Conservation (phyloP, 2,888 invertebrate genomes). For the Phortica okadai region DNA sequence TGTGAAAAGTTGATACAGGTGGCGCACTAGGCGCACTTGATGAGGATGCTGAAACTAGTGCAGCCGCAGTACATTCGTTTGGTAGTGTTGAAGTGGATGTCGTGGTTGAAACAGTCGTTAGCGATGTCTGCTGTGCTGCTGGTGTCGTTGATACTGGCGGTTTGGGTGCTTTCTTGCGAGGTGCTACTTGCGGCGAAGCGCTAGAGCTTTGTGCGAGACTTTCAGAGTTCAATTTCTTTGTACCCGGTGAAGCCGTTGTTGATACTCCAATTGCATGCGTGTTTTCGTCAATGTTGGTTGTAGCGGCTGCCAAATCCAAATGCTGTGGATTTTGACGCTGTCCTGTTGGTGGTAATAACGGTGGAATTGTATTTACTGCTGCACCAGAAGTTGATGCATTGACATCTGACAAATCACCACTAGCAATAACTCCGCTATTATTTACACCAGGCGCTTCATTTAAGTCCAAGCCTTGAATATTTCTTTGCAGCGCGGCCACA, state of each 20-base stretch:
- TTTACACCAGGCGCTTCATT: conserved; percentile 33
- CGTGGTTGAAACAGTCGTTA: conserved; percentile 9
- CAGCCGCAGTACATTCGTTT: neutral
- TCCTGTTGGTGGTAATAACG: conserved; percentile 40
- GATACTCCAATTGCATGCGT: conserved; percentile 31
- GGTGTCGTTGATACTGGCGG: conserved; percentile 52
- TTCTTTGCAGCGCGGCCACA: conserved; percentile 50
- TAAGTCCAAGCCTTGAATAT: conserved; percentile 58
- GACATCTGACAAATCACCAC: neutral
- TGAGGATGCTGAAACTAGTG: conserved; percentile 30
- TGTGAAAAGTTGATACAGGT: conserved; percentile 34
- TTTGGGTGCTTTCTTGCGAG: conserved; percentile 67
- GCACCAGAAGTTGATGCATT: conserved; percentile 35
- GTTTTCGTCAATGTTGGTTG: conserved; percentile 5
- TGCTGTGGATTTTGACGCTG: conserved; percentile 42
- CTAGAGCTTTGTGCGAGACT: conserved; percentile 39
- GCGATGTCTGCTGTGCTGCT: conserved; percentile 31
- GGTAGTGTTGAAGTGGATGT: conserved; percentile 65
- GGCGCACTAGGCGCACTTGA: conserved; percentile 31
- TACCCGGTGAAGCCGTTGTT: conserved; percentile 53
- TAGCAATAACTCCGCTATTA: conserved; percentile 14
- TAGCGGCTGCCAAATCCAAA: neutral
- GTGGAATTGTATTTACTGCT: conserved; percentile 39
- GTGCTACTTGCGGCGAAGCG: conserved; percentile 63
- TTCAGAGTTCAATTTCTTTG: conserved; percentile 67